These are phyloP conservation scores for Mormyrus proboscirostris DNA, from an alignment of 2,797 vertebrate genomes.

Conservation along the genomic window DNA sequence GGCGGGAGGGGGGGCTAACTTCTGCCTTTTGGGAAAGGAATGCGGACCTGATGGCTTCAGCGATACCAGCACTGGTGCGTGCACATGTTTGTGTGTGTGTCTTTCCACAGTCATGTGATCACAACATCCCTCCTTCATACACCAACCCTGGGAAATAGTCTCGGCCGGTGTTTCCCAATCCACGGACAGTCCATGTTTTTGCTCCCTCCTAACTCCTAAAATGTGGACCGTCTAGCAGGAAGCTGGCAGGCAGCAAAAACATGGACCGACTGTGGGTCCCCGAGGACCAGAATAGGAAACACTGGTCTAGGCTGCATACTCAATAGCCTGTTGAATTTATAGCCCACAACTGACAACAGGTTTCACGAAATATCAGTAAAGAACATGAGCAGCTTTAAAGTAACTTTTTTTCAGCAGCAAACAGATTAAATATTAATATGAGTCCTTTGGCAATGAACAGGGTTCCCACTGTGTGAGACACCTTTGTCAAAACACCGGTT, in stretches of 20 bases:
- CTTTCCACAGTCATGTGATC: not conserved
- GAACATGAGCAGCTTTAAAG: not conserved
- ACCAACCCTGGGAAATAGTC: not conserved
- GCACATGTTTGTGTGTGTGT: not conserved
- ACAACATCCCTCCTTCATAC: not conserved
- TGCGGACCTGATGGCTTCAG: not conserved
- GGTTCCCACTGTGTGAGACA: not conserved
- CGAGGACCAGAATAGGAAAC: not conserved
- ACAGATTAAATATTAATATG: not conserved
- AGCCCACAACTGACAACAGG: not conserved
- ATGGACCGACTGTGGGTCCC: not conserved
- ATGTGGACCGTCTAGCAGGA: not conserved
- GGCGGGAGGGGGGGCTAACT: not conserved
- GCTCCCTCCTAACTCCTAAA: not conserved
- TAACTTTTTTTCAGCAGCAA: not conserved
- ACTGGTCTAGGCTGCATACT: not conserved
- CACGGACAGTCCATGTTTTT: not conserved
- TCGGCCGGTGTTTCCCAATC: not conserved
- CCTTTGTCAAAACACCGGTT: not conserved
- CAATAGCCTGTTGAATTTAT: not conserved
- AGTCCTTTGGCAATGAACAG: not conserved
- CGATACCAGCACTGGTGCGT: not conserved
- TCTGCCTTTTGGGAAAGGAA: not conserved
- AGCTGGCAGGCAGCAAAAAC: not conserved
- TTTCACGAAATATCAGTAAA: not conserved